Conservation (phyloP, 2,113 vertebrate genomes). For the Platichthys stellatus region DNA sequence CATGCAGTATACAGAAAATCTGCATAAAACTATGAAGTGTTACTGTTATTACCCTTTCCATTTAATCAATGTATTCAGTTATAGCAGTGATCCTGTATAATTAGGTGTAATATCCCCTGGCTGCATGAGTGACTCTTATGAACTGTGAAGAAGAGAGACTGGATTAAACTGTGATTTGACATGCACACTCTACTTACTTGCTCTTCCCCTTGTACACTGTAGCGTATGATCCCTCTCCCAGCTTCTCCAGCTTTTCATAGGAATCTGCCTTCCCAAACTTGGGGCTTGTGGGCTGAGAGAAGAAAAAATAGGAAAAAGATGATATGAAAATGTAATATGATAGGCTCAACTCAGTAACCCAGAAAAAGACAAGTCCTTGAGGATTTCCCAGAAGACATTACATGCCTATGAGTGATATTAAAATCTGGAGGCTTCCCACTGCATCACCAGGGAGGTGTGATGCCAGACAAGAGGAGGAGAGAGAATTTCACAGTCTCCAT, state of each 20-base stretch:
- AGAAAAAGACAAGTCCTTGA: constrained; percentile 7
- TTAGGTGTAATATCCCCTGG: constrained; percentile 33
- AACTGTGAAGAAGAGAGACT: constrained; percentile 17
- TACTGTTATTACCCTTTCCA: constrained; percentile 12
- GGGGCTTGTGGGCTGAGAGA: constrained; percentile 92
- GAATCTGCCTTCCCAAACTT: constrained; percentile 99
- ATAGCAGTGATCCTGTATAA: constrained; percentile 11
- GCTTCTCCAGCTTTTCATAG: constrained; percentile 97
- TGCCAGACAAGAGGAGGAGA: constrained; percentile 18
- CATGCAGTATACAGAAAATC: constrained; percentile 15
- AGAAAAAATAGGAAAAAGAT: constrained; percentile 54
- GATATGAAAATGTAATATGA: constrained; percentile 16
- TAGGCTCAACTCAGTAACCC: constrained; percentile 28
- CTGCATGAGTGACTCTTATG: constrained; percentile 36
- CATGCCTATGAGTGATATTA: constrained; percentile 36
- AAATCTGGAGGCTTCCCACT: constrained; percentile 24
- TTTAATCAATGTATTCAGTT: constrained; percentile 22
- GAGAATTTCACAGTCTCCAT: constrained; percentile 19
- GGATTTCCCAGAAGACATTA: constrained; percentile 29
- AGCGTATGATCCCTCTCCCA: constrained; percentile 97
- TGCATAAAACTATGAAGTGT: not conserved
- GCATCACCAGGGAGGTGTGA: constrained; percentile 32
- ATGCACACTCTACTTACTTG: constrained; percentile 88
- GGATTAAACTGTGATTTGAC: constrained; percentile 5
- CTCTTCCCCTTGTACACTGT: constrained; percentile 99